These are phyloP conservation scores for Biston stratarius DNA, from an alignment of 2,888 invertebrate genomes.

Conservation along the genomic window DNA sequence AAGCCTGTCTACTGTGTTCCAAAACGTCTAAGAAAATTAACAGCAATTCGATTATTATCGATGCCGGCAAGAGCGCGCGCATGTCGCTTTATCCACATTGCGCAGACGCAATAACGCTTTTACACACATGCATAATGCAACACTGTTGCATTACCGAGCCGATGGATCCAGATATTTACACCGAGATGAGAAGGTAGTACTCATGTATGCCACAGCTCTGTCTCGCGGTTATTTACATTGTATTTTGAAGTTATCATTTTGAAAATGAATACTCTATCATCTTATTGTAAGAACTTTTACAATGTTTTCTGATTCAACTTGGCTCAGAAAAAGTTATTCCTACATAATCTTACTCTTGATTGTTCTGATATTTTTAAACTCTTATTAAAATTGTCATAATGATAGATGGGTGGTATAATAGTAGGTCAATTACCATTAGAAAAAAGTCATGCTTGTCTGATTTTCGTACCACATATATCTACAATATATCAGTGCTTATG, in stretches of 20 bases:
- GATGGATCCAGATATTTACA: constrained; percentile 31
- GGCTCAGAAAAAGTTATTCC: too few relatives aligned
- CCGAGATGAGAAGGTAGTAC: constrained; percentile 1
- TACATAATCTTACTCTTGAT: too few relatives aligned
- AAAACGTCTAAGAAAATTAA: constrained; percentile 21
- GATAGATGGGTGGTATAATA: too few relatives aligned
- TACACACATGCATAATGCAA: constrained; percentile 33
- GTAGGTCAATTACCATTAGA: too few relatives aligned
- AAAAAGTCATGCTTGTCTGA: too few relatives aligned
- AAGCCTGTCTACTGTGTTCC: background rate
- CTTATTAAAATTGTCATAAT: too few relatives aligned
- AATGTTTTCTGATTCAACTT: too few relatives aligned
- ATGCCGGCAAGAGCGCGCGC: constrained; percentile 15
- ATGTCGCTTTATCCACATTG: constrained; percentile 13
- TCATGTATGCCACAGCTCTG: background rate
- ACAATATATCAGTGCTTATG: too few relatives aligned
- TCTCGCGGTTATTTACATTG: background rate
- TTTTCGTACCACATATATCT: too few relatives aligned
- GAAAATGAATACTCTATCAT: too few relatives aligned
- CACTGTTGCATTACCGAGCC: constrained; percentile 17
- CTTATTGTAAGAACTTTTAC: too few relatives aligned
- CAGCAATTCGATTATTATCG: constrained; percentile 6
- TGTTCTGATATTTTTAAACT: too few relatives aligned
- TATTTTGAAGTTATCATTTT: background rate
- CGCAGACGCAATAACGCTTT: constrained; percentile 18